Percentiles rank a stretch among this genome's conserved stretches.
Evolutionary conservation across 2,113 vertebrate species (phyloP).

Genomic region (Pelvicachromis taeniatus): DNA sequence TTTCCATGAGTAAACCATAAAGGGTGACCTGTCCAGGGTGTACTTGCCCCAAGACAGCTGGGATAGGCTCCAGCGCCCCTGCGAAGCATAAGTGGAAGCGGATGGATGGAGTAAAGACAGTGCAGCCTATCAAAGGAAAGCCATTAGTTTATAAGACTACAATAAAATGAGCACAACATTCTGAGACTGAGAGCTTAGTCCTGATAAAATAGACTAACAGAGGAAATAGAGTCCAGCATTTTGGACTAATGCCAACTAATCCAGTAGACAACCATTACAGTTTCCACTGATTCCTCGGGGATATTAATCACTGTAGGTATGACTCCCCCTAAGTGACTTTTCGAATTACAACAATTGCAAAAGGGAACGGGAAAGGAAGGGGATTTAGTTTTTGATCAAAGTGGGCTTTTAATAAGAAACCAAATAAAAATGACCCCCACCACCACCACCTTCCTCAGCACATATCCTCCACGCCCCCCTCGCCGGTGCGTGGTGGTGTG

Average conservation of each 20-base stretch:
- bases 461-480: conserved; percentile 5
- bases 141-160: background rate
- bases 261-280: background rate
- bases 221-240: background rate
- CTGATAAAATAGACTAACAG: background rate
- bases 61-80: too few relatives aligned
- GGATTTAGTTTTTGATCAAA: background rate
- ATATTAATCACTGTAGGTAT: background rate
- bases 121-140: background rate
- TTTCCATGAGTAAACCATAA: background rate
- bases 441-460: background rate
- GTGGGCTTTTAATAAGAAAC: background rate
- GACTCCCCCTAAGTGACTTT: background rate
- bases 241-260: background rate
- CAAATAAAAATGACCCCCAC: background rate
- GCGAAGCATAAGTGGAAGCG: too few relatives aligned
- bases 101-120: background rate
- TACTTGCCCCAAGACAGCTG: too few relatives aligned
- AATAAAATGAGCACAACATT: background rate
- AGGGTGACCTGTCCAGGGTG: background rate
- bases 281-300: background rate
- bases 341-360: background rate
- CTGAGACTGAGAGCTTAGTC: background rate
- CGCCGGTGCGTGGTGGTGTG: conserved; percentile 59
- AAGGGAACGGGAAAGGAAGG: background rate